phyloP scores from a whole-genome alignment of 2,888 invertebrate genomes.

The Eristalinus aeneus region DNA sequence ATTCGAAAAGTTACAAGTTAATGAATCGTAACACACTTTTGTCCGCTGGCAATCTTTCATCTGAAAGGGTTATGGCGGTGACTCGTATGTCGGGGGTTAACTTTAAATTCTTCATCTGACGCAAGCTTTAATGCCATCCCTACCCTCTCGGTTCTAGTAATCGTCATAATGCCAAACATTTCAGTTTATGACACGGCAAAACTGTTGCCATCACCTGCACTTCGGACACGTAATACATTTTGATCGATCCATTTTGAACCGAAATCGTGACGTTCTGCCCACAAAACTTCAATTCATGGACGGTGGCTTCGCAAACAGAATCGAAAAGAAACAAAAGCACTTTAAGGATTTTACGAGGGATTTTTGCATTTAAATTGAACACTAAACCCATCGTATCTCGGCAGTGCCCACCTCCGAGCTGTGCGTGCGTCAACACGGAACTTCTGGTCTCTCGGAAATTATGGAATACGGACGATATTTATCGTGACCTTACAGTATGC shows the following conservation, averaged over 20 bases:
- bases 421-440: neutral
- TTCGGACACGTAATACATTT: neutral
- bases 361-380: slow-evolving; percentile 10
- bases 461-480: slow-evolving; percentile 11
- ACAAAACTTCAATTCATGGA: neutral
- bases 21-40: neutral
- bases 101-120: neutral
- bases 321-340: neutral
- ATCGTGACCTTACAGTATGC: slow-evolving; percentile 5
- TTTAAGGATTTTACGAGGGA: neutral
- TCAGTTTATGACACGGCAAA: neutral
- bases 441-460: slow-evolving; percentile 1
- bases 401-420: neutral
- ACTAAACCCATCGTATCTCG: slow-evolving; percentile 1
- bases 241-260: neutral
- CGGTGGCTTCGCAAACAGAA: neutral
- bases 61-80: neutral
- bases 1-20: neutral
- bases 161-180: neutral
- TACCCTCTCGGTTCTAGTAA: neutral
- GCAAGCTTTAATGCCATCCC: no score
- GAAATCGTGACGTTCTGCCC: neutral
- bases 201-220: neutral
- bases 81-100: neutral
- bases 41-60: neutral